A percentile compares a stretch with the other conserved stretches of the same genome.
These are phyloP conservation scores for Drosophila trichaetosa DNA, from an alignment of 2,888 invertebrate species.

Conservation along the genomic window DNA sequence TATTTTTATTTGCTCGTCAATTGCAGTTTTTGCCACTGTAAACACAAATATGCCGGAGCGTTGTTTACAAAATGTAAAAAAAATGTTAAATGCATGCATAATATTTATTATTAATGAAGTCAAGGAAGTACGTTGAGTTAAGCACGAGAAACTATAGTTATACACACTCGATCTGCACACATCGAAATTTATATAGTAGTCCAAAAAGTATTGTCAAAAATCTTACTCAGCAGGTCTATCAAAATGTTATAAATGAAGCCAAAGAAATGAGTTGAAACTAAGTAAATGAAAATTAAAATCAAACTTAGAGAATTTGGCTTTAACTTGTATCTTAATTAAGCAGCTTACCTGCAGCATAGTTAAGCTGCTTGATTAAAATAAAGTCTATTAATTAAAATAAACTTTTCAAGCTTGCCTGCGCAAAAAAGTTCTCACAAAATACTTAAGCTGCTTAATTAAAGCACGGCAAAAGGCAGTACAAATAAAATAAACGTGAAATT, in stretches of 20 bases:
- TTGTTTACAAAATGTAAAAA: conserved; percentile 14
- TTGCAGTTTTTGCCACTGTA: conserved; percentile 20
- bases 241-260: background rate
- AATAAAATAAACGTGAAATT: background rate
- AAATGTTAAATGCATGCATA: background rate
- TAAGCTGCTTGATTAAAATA: conserved; percentile 20
- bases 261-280: background rate
- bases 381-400: background rate
- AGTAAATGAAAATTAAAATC: too few relatives aligned
- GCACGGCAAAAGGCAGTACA: background rate
- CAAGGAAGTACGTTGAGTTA: conserved; percentile 19
- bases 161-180: background rate
- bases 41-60: conserved; percentile 3
- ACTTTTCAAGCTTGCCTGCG: background rate
- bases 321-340: background rate
- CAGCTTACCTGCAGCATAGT: background rate
- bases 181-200: background rate
- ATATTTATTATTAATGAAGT: conserved; percentile 10
- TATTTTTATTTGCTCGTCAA: conserved; percentile 34
- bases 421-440: background rate
- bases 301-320: background rate
- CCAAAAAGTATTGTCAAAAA: background rate
- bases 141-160: background rate
- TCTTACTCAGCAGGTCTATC: background rate
- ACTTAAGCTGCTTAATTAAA: conserved; percentile 19